Percentiles rank a stretch among this genome's conserved stretches.
Conservation (phyloP, 2,888 invertebrate species). For the Sceliomorpha sp. region DNA sequence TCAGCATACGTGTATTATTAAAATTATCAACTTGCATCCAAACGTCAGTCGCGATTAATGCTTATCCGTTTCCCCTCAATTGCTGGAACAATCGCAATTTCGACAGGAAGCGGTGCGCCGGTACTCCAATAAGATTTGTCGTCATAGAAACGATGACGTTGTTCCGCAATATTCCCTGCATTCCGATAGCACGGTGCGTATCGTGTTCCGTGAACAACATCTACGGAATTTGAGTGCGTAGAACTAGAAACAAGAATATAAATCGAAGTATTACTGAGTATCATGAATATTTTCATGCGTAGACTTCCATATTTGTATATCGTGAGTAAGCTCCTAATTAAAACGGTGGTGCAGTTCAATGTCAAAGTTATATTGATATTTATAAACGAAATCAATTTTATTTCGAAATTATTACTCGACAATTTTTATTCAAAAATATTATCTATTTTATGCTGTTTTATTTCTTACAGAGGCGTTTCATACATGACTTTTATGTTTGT, state of each 20-base stretch:
- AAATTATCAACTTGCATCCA: conserved; percentile 2
- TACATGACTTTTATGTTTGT: too few species aligned
- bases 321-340: too few species aligned
- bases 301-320: too few species aligned
- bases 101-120: conserved; percentile 3
- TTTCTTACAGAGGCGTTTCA: too few species aligned
- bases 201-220: background rate
- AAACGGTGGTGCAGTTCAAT: too few species aligned
- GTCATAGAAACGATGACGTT: conserved; percentile 11
- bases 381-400: too few species aligned
- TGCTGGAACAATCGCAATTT: conserved; percentile 15
- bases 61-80: conserved; percentile 13
- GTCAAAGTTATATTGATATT: too few species aligned
- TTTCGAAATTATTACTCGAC: too few species aligned
- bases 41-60: conserved; percentile 4
- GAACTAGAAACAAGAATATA: background rate
- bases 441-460: too few species aligned
- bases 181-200: conserved; percentile 1
- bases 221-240: background rate
- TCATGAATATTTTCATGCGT: too few species aligned
- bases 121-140: conserved; percentile 11
- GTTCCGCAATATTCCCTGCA: conserved; percentile 5
- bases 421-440: too few species aligned
- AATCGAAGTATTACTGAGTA: background rate
- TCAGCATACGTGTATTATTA: too few species aligned